Percentiles rank a stretch among this genome's conserved stretches.
These are phyloP conservation scores for Corvus cornix DNA, from an alignment of 2,113 vertebrate genomes.

Conservation along the genomic window DNA sequence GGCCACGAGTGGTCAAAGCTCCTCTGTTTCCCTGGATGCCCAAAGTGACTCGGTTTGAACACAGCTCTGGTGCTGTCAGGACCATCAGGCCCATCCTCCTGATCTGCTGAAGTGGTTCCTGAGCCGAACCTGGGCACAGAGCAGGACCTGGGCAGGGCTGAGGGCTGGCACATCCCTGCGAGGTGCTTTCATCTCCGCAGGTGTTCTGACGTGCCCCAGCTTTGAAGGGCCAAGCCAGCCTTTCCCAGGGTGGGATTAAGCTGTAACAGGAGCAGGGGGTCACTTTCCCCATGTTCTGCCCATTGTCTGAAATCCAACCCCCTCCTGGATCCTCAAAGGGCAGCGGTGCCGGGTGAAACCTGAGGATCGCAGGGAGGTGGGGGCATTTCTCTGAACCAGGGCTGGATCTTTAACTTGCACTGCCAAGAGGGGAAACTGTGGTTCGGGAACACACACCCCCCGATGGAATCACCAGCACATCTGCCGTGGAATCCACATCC, in stretches of 20 bases:
- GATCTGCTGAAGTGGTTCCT: background rate
- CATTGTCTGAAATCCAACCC: background rate
- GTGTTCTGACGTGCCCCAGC: background rate
- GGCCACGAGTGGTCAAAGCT: background rate
- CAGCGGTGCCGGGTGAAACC: background rate
- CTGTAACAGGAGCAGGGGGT: background rate
- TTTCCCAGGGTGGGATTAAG: background rate
- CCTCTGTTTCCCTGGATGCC: too few relatives aligned
- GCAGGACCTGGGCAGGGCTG: background rate
- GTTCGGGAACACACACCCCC: background rate
- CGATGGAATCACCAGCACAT: background rate
- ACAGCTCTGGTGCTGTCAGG: background rate
- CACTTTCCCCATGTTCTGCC: background rate
- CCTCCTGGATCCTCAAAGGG: background rate
- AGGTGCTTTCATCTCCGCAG: background rate
- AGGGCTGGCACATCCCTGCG: background rate
- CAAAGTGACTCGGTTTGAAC: accelerated
- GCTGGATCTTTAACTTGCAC: background rate
- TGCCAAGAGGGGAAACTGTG: background rate
- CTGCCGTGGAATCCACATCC: background rate
- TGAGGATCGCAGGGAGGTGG: background rate
- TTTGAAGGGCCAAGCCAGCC: background rate
- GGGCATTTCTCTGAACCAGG: background rate
- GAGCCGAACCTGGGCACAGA: background rate
- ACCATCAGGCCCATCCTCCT: background rate